Percentiles rank a stretch among this genome's conserved stretches.
Conservation (phyloP, 2,797 vertebrate genomes). For the Tachyglossus aculeatus region DNA sequence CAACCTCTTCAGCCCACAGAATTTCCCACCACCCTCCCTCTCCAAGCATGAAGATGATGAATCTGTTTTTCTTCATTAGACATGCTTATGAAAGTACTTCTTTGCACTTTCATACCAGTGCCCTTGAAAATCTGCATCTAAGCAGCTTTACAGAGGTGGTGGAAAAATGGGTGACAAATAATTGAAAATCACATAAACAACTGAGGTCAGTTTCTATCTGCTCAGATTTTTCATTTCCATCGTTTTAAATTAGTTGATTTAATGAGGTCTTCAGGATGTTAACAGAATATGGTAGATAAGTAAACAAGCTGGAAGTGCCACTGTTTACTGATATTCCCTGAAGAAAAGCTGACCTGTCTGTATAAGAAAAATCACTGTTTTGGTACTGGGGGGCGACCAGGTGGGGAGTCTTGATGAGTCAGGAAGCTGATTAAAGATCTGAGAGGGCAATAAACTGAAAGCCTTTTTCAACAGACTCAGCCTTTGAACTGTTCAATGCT, state of each 20-base stretch:
- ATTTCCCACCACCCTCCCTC: conserved; percentile 40
- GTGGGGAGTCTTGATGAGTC: neutral
- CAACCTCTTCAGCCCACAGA: conserved; percentile 48
- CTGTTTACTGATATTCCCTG: neutral
- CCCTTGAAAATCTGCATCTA: neutral
- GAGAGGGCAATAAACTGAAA: neutral
- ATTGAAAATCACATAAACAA: neutral
- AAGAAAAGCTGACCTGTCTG: neutral
- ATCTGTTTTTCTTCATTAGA: neutral
- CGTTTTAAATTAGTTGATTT: conserved; percentile 11
- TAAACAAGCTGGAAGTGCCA: conserved; percentile 10
- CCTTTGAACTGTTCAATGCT: neutral
- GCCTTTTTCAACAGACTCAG: neutral
- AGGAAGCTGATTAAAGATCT: accelerated
- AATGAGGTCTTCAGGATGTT: conserved; percentile 18
- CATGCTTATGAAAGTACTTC: neutral
- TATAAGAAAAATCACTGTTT: neutral
- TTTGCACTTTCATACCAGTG: neutral
- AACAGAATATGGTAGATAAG: neutral
- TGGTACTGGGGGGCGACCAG: neutral
- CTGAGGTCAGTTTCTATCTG: neutral
- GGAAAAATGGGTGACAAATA: neutral
- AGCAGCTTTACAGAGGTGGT: neutral
- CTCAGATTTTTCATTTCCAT: neutral
- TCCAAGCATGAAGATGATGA: conserved; percentile 32